These are phyloP conservation scores for Casuarius casuarius DNA, from an alignment of 2,113 vertebrate genomes.

Conservation along the genomic window DNA sequence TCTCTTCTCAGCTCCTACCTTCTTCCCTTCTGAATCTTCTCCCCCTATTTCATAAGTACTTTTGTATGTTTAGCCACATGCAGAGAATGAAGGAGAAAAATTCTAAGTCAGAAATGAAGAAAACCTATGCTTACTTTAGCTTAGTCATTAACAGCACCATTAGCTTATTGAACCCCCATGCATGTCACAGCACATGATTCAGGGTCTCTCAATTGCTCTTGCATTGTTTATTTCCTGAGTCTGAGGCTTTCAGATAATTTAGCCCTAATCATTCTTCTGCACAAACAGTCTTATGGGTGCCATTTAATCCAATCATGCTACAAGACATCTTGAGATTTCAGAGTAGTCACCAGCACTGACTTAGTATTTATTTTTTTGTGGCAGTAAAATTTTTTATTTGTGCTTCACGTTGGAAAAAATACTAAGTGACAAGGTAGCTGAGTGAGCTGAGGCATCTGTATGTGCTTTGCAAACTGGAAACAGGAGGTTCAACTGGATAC, in stretches of 20 bases:
- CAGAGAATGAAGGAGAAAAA: constrained; percentile 23
- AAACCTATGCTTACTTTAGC: constrained; percentile 35
- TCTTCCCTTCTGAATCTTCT: neutral
- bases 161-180: constrained; percentile 57
- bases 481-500: neutral
- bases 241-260: constrained; percentile 55
- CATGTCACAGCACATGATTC: constrained; percentile 48
- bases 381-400: neutral
- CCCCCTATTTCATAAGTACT: neutral
- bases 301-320: constrained; percentile 68
- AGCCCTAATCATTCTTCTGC: constrained; percentile 69
- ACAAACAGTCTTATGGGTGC: constrained; percentile 60
- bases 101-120: constrained; percentile 41
- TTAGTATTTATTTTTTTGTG: constrained; percentile 26
- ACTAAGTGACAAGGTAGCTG: neutral
- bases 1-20: neutral
- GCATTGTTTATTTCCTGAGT: constrained; percentile 49
- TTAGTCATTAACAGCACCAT: constrained; percentile 63
- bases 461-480: neutral
- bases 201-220: constrained; percentile 31
- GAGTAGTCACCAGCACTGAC: constrained; percentile 34
- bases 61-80: constrained; percentile 37
- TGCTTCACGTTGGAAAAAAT: constrained; percentile 5
- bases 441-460: neutral
- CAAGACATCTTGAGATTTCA: constrained; percentile 53